Base-by-base conservation (phyloP, 2,797 vertebrate species). In the Huso huso region DNA sequence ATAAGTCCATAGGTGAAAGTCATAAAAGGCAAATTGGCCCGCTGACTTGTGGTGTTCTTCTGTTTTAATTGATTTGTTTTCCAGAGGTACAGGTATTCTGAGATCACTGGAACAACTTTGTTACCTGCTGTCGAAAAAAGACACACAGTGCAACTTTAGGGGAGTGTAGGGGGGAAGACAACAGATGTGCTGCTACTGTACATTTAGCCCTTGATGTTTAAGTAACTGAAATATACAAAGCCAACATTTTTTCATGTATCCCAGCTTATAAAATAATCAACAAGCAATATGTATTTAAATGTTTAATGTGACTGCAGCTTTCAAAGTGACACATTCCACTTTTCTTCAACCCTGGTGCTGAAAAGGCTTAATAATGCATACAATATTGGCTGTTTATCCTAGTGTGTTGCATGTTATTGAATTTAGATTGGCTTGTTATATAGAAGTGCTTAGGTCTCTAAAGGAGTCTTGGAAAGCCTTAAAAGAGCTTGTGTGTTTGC, bases 401-500 rank as follows among this genome's bases (percentile, higher is more conserved):
- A 37, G 61, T 37, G 15, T 62, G 61, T 62, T 3, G 3, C 61
- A 62, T 6, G 52, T 62, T 62, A 18, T 62, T 13, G 18, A 62
- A 62, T 62, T 62, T 62, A 62, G 61, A 3, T 23, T 62, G 61
- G 61, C 13, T 62, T 62, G 18, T 55, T 55, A 55, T 55, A 48
- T 62, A 18, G 9, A 23, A 62, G 61, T 62, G 61, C 6, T 37
- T 23, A 13, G 61, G 61, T 62, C 61, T 62, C 61, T 62, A 62
- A 62, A 62, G 61, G 37, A 62, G 80, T 80, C 79, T 79, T 79
- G 80, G 81, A 86, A 84, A 83, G 76, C 75, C 79, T 81, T 84
- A 79, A 86, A 82, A 83, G 82, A 83, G 77, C 82, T 78, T 68
- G 76, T 83, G 84, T 81, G 84, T 83, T 84, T 82, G 79, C 78